Evolutionary conservation across 2,113 vertebrate species (phyloP).

Genomic region (Sphaerodactylus townsendi): DNA sequence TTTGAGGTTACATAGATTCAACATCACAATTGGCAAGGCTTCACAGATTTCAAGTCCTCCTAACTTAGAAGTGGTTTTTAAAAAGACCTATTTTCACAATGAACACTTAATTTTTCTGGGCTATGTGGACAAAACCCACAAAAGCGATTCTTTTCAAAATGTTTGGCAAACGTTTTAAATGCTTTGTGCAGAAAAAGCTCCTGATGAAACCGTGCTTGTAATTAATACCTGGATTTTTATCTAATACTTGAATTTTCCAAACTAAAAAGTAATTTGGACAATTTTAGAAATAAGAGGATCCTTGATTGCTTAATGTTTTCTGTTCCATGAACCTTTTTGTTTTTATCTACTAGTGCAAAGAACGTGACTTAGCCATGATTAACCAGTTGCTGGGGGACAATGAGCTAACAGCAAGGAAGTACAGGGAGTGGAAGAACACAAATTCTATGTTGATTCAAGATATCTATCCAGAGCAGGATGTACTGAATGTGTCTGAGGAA

Average conservation of each 20-base stretch:
- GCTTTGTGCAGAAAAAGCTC: too few relatives aligned
- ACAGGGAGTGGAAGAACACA: slow-evolving; percentile 89
- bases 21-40: too few relatives aligned
- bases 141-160: too few relatives aligned
- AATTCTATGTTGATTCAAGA: slow-evolving; percentile 88
- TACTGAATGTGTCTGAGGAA: slow-evolving; percentile 44
- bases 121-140: too few relatives aligned
- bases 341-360: slow-evolving; percentile 84
- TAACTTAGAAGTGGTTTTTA: too few relatives aligned
- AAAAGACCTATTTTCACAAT: too few relatives aligned
- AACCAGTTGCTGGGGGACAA: slow-evolving; percentile 87
- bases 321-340: background rate
- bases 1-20: too few relatives aligned
- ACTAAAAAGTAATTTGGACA: background rate
- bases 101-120: too few relatives aligned
- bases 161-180: too few relatives aligned
- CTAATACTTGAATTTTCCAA: background rate
- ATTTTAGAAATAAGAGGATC: background rate
- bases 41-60: too few relatives aligned
- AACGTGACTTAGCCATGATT: slow-evolving; percentile 88
- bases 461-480: slow-evolving; percentile 72
- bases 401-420: slow-evolving; percentile 83
- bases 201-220: background rate
- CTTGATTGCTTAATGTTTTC: background rate
- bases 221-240: background rate